Percentiles rank a stretch among this genome's conserved stretches.
These are phyloP conservation scores for Drosophila leonis DNA, from an alignment of 2,888 invertebrate genomes.

Conservation along the genomic window DNA sequence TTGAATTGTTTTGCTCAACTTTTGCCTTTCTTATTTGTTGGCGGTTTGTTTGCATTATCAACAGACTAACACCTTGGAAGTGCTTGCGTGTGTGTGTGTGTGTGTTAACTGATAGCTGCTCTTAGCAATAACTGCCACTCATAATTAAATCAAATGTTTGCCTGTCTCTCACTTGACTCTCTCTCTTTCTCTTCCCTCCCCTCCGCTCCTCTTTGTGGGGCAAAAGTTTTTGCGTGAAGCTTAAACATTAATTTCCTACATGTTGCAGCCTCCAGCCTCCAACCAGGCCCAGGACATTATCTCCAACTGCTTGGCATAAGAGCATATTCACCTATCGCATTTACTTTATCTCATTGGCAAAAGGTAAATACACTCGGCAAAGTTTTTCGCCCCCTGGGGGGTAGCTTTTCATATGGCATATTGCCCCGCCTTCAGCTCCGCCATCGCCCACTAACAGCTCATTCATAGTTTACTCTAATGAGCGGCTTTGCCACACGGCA, in stretches of 20 bases:
- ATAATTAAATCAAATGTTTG: constrained; percentile 85
- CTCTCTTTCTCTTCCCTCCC: not conserved
- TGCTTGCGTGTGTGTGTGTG: constrained; percentile 26
- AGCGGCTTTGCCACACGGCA: constrained; percentile 57
- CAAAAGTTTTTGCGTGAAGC: constrained; percentile 74
- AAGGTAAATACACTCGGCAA: constrained; percentile 72
- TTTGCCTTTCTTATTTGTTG: constrained; percentile 43
- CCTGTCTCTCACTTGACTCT: constrained; percentile 49
- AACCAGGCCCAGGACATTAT: constrained; percentile 17
- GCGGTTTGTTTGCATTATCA: constrained; percentile 82
- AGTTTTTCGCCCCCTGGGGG: constrained; percentile 46
- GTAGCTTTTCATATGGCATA: constrained; percentile 62
- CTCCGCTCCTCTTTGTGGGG: not conserved
- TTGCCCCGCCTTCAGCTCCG: constrained; percentile 1
- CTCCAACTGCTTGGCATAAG: constrained; percentile 20
- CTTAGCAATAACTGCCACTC: constrained; percentile 85
- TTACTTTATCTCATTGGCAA: constrained; percentile 72
- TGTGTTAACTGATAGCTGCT: constrained; percentile 70
- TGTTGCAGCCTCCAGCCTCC: constrained; percentile 4
- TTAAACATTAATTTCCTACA: constrained; percentile 79
- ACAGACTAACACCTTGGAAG: constrained; percentile 84
- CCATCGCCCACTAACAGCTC: not conserved
- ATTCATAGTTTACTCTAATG: constrained; percentile 69
- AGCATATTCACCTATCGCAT: constrained; percentile 61
- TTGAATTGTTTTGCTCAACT: not conserved